Conservation (phyloP, 2,797 vertebrate genomes). For the Dicrostonyx torquatus region DNA sequence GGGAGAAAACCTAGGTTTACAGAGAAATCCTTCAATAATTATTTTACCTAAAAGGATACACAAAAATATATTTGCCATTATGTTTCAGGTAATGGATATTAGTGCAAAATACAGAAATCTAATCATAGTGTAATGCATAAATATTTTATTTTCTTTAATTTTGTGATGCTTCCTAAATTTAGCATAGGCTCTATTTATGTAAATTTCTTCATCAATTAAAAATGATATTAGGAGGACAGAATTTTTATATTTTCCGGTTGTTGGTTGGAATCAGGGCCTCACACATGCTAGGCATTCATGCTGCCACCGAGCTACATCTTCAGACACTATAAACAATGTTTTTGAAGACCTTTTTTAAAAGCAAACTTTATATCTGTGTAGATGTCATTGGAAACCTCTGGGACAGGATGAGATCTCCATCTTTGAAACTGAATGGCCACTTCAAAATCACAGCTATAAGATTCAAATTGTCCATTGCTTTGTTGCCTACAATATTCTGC, state of each 20-base stretch:
- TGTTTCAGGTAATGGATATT: background rate
- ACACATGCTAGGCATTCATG: background rate
- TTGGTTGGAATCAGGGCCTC: background rate
- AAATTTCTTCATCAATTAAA: background rate
- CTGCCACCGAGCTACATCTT: background rate
- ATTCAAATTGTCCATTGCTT: slow-evolving; percentile 43
- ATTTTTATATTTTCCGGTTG: background rate
- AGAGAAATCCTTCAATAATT: background rate
- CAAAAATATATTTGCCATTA: background rate
- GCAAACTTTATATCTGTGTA: background rate
- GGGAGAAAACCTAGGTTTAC: background rate
- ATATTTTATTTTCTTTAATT: background rate
- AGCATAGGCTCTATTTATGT: background rate
- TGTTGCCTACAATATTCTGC: slow-evolving; percentile 20
- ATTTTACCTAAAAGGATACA: background rate
- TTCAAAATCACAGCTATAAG: slow-evolving; percentile 43
- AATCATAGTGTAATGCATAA: background rate
- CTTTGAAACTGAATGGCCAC: slow-evolving; percentile 32
- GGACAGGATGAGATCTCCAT: background rate
- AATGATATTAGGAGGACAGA: background rate
- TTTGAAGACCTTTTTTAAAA: background rate
- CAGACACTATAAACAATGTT: background rate
- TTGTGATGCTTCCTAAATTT: background rate
- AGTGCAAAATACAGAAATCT: background rate
- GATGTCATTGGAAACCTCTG: background rate